Conservation (phyloP, 1,140 invertebrate genomes). For the Bombus terrestris region DNA sequence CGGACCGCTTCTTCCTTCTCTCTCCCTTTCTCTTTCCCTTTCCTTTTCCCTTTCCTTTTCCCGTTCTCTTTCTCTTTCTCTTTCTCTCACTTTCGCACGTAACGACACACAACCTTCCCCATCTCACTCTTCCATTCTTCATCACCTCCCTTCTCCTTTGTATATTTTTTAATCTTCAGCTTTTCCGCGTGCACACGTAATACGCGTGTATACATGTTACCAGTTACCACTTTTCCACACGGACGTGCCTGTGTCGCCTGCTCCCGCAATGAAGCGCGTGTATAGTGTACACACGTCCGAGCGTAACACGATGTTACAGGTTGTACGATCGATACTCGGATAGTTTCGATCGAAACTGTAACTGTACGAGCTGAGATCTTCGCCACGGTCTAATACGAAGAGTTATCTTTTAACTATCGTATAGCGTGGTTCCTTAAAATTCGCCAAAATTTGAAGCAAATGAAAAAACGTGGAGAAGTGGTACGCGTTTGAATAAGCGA, state of each 20-base stretch:
- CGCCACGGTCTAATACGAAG: too few species aligned
- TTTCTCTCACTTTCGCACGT: neutral
- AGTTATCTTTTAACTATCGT: neutral
- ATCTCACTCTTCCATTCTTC: constrained; percentile 20
- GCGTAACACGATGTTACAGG: neutral
- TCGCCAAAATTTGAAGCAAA: neutral
- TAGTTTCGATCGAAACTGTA: constrained; percentile 21
- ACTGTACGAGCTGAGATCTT: neutral
- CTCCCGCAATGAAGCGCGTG: neutral
- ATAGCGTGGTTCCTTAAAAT: neutral
- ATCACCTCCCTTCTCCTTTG: constrained; percentile 39
- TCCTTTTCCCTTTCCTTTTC: constrained; percentile 25
- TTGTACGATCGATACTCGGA: constrained; percentile 52
- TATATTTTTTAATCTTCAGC: neutral
- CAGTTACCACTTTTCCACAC: neutral
- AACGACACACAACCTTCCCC: constrained; percentile 55
- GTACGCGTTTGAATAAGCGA: constrained; percentile 22
- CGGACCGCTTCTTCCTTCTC: constrained; percentile 60
- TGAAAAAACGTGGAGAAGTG: neutral
- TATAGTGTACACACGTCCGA: neutral
- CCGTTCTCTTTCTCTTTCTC: constrained; percentile 34
- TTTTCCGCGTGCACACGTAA: neutral
- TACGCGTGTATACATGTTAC: neutral
- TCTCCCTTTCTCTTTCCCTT: constrained; percentile 17
- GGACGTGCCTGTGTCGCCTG: neutral